These are phyloP conservation scores for Nipponia nippon DNA, from an alignment of 2,113 vertebrate genomes.

Conservation along the genomic window DNA sequence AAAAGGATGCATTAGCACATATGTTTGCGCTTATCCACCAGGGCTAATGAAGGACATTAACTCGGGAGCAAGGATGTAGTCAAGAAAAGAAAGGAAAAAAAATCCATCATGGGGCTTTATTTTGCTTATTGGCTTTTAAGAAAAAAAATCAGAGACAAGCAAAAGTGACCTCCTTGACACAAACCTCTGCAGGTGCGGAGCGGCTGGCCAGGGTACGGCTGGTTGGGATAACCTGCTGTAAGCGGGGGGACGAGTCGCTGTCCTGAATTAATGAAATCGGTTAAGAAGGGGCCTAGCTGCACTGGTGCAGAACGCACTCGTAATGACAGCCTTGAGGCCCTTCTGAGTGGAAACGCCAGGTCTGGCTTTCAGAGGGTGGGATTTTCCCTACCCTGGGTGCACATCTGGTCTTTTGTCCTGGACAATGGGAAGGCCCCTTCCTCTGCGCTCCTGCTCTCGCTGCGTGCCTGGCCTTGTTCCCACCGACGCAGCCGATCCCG, in stretches of 20 bases:
- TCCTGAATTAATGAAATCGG: not conserved
- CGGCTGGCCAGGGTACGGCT: not conserved
- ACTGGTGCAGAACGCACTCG: not conserved
- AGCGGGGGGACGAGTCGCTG: not conserved
- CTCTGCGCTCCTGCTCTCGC: rapidly evolving
- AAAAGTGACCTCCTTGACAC: not conserved
- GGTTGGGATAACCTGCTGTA: not conserved
- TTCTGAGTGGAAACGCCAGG: not conserved
- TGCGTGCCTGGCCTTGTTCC: not conserved
- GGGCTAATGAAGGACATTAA: not conserved
- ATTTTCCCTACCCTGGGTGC: not conserved
- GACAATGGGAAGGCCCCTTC: not conserved
- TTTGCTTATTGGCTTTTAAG: not conserved
- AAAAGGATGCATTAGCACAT: not conserved
- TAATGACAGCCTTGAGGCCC: not conserved
- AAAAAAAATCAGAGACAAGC: not conserved
- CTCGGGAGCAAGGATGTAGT: not conserved
- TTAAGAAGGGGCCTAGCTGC: not conserved
- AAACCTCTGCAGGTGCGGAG: not conserved
- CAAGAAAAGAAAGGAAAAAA: not conserved
- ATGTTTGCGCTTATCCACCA: not conserved
- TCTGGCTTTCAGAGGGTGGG: not conserved
- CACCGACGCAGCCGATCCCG: rapidly evolving
- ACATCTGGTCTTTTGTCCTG: conserved; percentile 9
- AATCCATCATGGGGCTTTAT: not conserved